Evolutionary conservation across 2,888 invertebrate species (phyloP), one percentile per base, ranked within the genome.

Genomic region (Exocentrus adspersus): DNA sequence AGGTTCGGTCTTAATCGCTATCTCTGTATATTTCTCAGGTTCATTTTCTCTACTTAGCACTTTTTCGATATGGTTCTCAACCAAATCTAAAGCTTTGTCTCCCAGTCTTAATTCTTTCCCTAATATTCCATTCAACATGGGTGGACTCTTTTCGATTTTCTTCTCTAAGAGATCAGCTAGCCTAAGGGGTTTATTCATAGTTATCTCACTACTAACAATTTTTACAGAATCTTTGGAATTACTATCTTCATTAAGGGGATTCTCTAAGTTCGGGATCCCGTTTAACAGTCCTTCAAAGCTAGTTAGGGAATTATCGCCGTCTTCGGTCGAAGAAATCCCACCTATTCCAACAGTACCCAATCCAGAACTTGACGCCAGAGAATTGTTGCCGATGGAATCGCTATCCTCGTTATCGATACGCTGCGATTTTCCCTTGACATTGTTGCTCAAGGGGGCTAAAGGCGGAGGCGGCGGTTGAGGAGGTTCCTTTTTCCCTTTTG

Each of bases 151-250:
- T 50, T 88, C 87, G 9, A 88, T 85, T 79, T 92, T 93, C 76
- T 92, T 90, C 78, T 95, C 94, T 2, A 95, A 83, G 53, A 94
- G 82, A 79, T 94, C 94, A 0, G 93, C 93, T 46, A 94, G 84
- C 90, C 94, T 92, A 52, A 87, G 72, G 0, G 85, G 85, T 81
- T 92, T 92, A 75, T 91, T 90, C 77, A 81, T 78, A 12, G 70
- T 72, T 64, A 79, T 79, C 60, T 77, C 78, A 64, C 66, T 73
- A 61, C 69, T 65, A 10, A 71, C 65, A 66, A 74, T 75, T 69
- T 74, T 79, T 51, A 79, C 69, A 45, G 80, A 81, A 72, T 83
- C 86, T 78, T 87, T 87, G 67, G 82, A 82, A 74, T 82, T 81
- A 54, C 86, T 86, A 50, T 88, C 87, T 30, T 88, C 88, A 37